phyloP scores from a whole-genome alignment of 35 echinoderm and acorn worm species.

The Stichopus chloronotus region DNA sequence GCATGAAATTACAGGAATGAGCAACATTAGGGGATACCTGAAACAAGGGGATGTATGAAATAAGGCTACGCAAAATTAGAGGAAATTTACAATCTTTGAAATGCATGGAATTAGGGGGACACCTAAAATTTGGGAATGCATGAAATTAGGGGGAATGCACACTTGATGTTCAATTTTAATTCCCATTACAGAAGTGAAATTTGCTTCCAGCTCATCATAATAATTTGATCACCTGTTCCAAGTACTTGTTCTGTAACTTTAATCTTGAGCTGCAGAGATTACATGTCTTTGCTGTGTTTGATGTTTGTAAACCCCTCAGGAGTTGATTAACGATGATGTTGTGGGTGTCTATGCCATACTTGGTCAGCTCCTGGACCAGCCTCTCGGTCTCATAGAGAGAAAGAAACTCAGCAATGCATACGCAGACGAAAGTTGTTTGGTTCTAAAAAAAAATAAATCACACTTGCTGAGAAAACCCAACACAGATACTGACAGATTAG shows the following conservation, averaged over 20 bases:
- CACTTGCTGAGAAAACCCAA: neutral
- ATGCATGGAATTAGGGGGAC: no score
- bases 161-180: no score
- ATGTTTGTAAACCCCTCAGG: neutral
- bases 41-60: no score
- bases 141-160: no score
- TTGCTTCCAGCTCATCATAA: neutral
- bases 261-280: constrained; percentile 82
- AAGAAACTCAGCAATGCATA: constrained; percentile 97
- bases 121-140: no score
- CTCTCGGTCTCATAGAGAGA: constrained; percentile 97
- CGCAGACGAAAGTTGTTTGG: constrained; percentile 93
- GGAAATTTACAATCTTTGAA: no score
- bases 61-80: no score
- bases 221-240: constrained; percentile 78
- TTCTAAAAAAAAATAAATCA: constrained; percentile 60
- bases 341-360: constrained; percentile 92
- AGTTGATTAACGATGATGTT: constrained; percentile 98
- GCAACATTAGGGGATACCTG: no score
- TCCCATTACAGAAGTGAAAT: no score
- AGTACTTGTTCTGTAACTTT: constrained; percentile 87
- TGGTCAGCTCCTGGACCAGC: constrained; percentile 94
- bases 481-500: no score
- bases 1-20: no score
- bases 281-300: constrained; percentile 47